Conservation (phyloP, 2,797 vertebrate species). For the Lophotriccus pileatus region DNA sequence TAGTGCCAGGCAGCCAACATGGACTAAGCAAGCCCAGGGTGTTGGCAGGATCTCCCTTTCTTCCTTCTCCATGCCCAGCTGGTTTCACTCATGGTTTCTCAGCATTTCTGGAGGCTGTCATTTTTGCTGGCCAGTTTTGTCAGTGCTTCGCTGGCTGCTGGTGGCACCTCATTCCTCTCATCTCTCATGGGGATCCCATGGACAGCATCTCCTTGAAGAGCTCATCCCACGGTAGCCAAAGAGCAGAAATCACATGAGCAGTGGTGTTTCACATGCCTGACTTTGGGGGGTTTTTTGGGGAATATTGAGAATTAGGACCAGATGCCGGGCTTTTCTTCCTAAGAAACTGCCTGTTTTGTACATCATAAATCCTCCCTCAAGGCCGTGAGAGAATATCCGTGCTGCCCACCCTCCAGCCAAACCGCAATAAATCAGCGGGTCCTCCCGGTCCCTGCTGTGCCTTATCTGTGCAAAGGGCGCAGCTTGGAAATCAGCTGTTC, state of each 20-base stretch:
- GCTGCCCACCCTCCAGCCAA: neutral
- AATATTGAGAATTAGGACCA: neutral
- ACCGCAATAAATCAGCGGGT: neutral
- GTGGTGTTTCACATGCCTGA: neutral
- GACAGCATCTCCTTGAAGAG: neutral
- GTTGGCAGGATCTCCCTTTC: neutral
- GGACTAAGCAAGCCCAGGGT: neutral
- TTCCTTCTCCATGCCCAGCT: neutral
- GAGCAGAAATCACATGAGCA: neutral
- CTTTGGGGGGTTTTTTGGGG: neutral
- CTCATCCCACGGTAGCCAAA: neutral
- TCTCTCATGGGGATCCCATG: neutral
- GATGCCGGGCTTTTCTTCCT: neutral
- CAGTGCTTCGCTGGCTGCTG: neutral
- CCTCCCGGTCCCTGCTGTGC: neutral
- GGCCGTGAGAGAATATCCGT: constrained; percentile 20
- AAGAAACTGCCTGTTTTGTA: neutral
- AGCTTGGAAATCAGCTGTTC: constrained; percentile 9
- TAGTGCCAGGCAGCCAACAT: neutral
- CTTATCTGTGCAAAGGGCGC: constrained; percentile 1
- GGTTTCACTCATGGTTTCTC: neutral
- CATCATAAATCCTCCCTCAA: constrained; percentile 19
- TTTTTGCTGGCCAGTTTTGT: neutral
- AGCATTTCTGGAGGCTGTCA: neutral
- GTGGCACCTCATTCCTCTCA: neutral